Percentiles rank a stretch among this genome's conserved stretches.
Evolutionary conservation across 2,797 vertebrate species (phyloP).

Genomic region (Chiroxiphia lanceolata): DNA sequence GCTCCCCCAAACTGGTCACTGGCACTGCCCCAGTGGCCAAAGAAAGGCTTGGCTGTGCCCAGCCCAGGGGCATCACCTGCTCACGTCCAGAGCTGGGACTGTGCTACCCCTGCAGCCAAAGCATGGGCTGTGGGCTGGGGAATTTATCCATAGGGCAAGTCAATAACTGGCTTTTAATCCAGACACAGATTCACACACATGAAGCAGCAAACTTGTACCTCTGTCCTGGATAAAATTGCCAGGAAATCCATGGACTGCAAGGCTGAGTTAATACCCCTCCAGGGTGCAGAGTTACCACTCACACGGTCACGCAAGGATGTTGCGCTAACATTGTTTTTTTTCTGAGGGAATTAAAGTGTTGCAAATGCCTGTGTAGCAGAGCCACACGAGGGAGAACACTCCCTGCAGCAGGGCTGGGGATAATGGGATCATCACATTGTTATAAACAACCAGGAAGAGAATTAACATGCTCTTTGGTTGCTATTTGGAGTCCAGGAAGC

Average conservation of each 20-base stretch:
- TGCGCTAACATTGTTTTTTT: background rate
- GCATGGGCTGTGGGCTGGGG: fast-evolving
- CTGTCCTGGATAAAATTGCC: background rate
- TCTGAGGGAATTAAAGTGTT: background rate
- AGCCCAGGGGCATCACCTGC: background rate
- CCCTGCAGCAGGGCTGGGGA: background rate
- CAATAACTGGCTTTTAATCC: background rate
- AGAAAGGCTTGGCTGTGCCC: background rate
- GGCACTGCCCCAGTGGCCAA: background rate
- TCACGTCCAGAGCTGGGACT: fast-evolving
- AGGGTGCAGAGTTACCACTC: background rate
- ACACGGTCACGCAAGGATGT: fast-evolving
- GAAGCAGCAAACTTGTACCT: background rate
- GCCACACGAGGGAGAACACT: background rate
- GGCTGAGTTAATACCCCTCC: background rate
- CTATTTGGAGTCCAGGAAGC: background rate
- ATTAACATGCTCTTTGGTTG: background rate
- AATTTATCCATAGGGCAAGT: background rate
- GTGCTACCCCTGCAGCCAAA: background rate
- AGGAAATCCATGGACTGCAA: background rate
- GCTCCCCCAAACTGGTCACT: background rate
- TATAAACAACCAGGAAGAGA: constrained; percentile 21
- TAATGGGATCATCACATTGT: constrained; percentile 47
- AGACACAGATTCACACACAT: background rate
- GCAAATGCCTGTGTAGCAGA: background rate